These are phyloP conservation scores for Toxotes jaculatrix DNA, from an alignment of 2,113 vertebrate genomes.

Conservation along the genomic window DNA sequence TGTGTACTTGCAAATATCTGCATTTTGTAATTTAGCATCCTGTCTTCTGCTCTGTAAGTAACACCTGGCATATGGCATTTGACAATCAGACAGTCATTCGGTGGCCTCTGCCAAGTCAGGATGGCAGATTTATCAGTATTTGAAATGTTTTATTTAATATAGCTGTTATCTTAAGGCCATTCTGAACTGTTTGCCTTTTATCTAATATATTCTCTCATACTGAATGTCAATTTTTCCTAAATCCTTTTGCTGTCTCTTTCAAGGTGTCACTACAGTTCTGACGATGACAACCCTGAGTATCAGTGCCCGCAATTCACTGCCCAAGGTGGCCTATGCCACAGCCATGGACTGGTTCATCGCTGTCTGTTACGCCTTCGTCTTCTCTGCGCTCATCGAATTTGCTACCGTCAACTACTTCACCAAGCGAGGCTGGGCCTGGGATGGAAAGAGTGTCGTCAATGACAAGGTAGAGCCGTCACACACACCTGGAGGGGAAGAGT, in stretches of 20 bases:
- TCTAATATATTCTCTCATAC: no score
- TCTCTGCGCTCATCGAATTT: conserved; percentile 97
- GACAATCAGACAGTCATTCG: no score
- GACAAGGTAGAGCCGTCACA: conserved; percentile 57
- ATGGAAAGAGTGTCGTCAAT: conserved; percentile 93
- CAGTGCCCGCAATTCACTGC: conserved; percentile 94
- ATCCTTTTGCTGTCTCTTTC: neutral
- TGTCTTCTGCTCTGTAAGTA: no score
- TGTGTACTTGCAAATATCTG: no score
- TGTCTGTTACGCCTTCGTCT: conserved; percentile 96
- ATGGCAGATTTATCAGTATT: neutral
- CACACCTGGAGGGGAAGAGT: neutral
- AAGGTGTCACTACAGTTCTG: conserved; percentile 96
- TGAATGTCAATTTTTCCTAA: neutral
- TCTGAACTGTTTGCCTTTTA: no score
- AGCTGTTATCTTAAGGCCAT: neutral
- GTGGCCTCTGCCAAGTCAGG: no score
- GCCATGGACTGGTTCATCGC: conserved; percentile 99
- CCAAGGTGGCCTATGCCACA: conserved; percentile 96
- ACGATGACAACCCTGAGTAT: conserved; percentile 97
- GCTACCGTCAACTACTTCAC: conserved; percentile 98
- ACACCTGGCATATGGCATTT: no score
- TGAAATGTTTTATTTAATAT: neutral
- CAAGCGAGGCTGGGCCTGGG: conserved; percentile 98
- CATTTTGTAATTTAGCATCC: no score